Evolutionary conservation across 2,113 vertebrate species (phyloP).

Genomic region (Heterocephalus glaber): DNA sequence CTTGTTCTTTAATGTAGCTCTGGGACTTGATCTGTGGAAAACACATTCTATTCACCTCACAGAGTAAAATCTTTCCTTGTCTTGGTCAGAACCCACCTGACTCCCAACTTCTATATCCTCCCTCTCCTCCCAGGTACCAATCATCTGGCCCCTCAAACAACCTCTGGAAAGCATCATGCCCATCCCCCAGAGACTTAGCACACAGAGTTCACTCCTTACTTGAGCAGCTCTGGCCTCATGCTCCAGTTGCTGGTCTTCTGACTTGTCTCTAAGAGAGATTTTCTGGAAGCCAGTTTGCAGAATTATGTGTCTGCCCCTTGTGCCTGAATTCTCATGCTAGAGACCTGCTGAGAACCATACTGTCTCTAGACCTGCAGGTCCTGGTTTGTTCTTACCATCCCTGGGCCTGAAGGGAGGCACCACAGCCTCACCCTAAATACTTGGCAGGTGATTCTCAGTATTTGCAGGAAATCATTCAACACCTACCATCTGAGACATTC

Average conservation of each 20-base stretch:
- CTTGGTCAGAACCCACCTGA: slow-evolving; percentile 2
- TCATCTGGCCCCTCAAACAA: not conserved
- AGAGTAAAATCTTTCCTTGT: not conserved
- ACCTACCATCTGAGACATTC: not conserved
- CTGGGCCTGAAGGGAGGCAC: not conserved
- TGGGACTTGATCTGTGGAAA: not conserved
- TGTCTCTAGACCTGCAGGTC: not conserved
- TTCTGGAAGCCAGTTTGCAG: not conserved
- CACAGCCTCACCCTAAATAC: not conserved
- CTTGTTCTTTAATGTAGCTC: not conserved
- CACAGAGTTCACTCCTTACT: not conserved
- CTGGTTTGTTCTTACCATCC: not conserved
- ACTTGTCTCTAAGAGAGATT: not conserved
- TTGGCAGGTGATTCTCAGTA: not conserved
- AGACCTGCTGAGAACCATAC: not conserved
- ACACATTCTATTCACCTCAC: not conserved
- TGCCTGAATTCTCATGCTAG: not conserved
- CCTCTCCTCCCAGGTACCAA: not conserved
- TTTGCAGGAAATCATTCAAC: not conserved
- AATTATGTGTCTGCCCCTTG: not conserved
- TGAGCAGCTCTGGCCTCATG: not conserved
- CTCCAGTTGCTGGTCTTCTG: not conserved
- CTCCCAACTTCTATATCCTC: not conserved
- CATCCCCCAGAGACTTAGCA: not conserved
- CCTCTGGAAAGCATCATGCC: not conserved